Evolutionary conservation across 37 sponge, comb jelly and placozoan genomes (phyloP), one percentile per base, ranked within the genome.

Genomic region (Amphimedon queenslandica): DNA sequence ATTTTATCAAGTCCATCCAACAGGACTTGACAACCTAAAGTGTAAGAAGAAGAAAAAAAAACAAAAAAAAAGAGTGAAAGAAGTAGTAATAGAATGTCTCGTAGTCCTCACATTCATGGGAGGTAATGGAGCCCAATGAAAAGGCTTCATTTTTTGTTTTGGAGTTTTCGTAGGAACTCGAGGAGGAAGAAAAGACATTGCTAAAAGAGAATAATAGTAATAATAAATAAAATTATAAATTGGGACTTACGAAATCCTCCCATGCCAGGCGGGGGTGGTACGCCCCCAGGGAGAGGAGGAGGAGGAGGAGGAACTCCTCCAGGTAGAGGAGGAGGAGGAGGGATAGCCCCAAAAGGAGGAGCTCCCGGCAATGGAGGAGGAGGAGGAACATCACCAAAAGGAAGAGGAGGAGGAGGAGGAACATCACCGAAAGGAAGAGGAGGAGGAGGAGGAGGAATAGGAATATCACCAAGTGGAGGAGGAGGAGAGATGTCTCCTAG

Each of bases 91-190:
- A 47, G 13, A 47, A 8, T 18, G 13, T 47, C 13, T 13, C 13
- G 8, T 47, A 47, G 51, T 8, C 20, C 85, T 42, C 64, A 89
- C 90, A 39, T 42, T 41, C 10, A 55, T 31, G 36, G 82, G 78
- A 33, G 80, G 61, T 28, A 92, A 55, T n/a, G 77, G 55, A 55
- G 57, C 58, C 92, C 92, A 92, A 75, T 87, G 76, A 71, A 87
- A 67, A 18, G 58, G 80, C 55, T 60, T 87, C 84, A 92, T 73
- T 57, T 92, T 92, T 28, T 4, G 55, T 3, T 57, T 8, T 4
- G 70, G 70, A 24, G 70, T 39, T 42, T 39, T 39, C n/a, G 53
- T n/a, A 25, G 23, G 53, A 8, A 8, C 5, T 29, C 70, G 47
- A 70, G 47, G 47, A 42, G 70, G 70, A 5, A 70, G 40, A 38